Evolutionary conservation across 2,888 invertebrate species (phyloP).

Genomic region (Chesias legatella): DNA sequence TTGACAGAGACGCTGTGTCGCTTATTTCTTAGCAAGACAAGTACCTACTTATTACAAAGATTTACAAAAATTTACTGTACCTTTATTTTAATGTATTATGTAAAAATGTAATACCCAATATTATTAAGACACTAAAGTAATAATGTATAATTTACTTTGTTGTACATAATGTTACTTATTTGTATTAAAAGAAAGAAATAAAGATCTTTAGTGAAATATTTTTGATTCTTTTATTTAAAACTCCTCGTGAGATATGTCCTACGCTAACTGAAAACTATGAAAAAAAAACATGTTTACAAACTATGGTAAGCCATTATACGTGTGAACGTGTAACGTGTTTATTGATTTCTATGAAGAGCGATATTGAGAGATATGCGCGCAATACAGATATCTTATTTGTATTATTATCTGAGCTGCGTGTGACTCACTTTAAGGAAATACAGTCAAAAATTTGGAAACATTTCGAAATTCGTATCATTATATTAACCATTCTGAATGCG

Average conservation of each 20-base stretch:
- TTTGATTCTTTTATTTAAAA: background rate
- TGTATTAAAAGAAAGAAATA: conserved; percentile 73
- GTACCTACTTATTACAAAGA: background rate
- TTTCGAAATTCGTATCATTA: conserved; percentile 5
- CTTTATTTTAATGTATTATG: conserved; percentile 13
- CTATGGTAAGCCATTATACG: no score
- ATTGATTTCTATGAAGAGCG: no score
- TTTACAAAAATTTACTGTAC: background rate
- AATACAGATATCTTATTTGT: no score
- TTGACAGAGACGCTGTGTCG: no score
- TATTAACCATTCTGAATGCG: conserved; percentile 59
- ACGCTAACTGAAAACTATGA: no score
- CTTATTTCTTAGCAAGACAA: no score
- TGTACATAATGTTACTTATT: conserved; percentile 78
- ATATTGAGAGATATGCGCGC: no score
- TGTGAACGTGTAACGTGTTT: no score
- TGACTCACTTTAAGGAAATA: no score
- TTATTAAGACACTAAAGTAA: conserved; percentile 43
- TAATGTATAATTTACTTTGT: conserved; percentile 51
- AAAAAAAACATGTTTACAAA: no score
- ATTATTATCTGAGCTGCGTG: no score
- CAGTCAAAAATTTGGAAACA: conserved; percentile 6
- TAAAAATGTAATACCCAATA: conserved; percentile 34
- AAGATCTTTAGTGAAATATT: conserved; percentile 73
- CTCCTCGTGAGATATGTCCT: background rate